These are phyloP conservation scores for Jacana jacana DNA, from an alignment of 2,113 vertebrate genomes.

Conservation along the genomic window DNA sequence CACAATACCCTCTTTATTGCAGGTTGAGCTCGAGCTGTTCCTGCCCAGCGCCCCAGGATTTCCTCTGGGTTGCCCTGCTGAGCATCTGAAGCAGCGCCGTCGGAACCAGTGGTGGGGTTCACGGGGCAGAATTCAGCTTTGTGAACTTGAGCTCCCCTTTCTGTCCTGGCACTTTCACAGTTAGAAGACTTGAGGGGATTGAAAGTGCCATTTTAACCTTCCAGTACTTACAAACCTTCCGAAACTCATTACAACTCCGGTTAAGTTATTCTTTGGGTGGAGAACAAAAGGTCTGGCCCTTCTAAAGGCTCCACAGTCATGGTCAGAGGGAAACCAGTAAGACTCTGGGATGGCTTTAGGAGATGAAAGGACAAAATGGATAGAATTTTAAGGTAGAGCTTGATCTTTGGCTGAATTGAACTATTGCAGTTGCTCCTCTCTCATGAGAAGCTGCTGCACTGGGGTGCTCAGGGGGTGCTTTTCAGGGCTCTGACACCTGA, in stretches of 20 bases:
- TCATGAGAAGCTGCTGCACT: not conserved
- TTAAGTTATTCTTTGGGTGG: not conserved
- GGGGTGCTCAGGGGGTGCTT: not conserved
- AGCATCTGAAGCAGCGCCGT: not conserved
- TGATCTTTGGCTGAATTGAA: not conserved
- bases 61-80: not conserved
- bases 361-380: not conserved
- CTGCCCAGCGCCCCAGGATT: conserved; percentile 22
- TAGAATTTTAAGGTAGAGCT: not conserved
- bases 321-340: not conserved
- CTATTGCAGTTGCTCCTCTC: not conserved
- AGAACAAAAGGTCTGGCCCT: not conserved
- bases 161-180: not conserved
- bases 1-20: conserved; percentile 78
- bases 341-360: not conserved
- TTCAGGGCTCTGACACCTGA: not conserved
- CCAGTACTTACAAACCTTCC: not conserved
- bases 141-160: not conserved
- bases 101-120: not conserved
- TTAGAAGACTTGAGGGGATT: not conserved
- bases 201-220: not conserved
- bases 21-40: conserved; percentile 32
- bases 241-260: not conserved
- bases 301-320: not conserved
- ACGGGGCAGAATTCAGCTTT: not conserved